These are phyloP conservation scores for Calidris pugnax DNA, from an alignment of 2,113 vertebrate genomes.

Conservation along the genomic window DNA sequence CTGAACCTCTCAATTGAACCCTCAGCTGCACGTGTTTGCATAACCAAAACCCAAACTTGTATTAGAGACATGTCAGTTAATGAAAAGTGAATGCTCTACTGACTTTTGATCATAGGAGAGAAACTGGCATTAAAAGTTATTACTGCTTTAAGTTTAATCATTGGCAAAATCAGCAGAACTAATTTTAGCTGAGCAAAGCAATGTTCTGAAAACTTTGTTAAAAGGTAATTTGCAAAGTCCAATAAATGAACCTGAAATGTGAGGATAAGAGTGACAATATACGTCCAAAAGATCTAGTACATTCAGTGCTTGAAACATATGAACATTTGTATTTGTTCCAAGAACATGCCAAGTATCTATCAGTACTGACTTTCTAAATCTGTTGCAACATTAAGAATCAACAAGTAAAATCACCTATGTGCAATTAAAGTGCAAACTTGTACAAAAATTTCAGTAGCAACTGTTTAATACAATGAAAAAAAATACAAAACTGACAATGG, in stretches of 20 bases:
- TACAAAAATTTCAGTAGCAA: background rate
- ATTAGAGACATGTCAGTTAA: background rate
- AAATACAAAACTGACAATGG: background rate
- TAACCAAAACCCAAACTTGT: background rate
- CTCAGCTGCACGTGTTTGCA: background rate
- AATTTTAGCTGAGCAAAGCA: constrained; percentile 39
- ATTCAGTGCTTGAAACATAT: background rate
- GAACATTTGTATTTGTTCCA: background rate
- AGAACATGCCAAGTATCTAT: background rate
- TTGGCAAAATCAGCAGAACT: background rate
- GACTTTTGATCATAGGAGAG: constrained; percentile 10
- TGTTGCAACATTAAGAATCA: background rate
- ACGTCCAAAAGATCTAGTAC: background rate
- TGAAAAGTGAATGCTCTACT: constrained; percentile 13
- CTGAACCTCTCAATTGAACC: background rate
- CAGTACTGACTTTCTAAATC: background rate
- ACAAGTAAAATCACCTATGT: background rate
- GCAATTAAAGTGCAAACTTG: background rate
- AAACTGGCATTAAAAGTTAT: constrained; percentile 12
- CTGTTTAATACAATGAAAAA: background rate
- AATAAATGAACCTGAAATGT: background rate
- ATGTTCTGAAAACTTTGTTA: constrained; percentile 11
- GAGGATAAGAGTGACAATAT: background rate
- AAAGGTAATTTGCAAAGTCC: constrained; percentile 41
- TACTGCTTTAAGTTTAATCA: constrained; percentile 46